Conservation (phyloP, 2,113 vertebrate species). For the Oreochromis aureus region DNA sequence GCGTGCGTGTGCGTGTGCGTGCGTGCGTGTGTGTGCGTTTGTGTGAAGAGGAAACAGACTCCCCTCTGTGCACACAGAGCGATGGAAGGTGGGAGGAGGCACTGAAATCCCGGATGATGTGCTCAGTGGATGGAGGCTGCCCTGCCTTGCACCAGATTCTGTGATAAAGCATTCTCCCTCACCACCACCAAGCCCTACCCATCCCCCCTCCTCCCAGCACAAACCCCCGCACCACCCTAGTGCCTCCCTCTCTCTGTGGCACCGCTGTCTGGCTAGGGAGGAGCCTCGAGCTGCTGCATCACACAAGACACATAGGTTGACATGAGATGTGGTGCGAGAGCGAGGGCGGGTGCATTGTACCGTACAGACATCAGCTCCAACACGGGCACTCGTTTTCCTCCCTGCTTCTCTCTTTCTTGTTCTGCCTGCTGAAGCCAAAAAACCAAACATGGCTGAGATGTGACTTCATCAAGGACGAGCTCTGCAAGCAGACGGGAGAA, state of each 20-base stretch:
- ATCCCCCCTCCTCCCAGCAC: background rate
- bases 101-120: slow-evolving; percentile 46
- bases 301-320: slow-evolving; percentile 11
- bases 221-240: background rate
- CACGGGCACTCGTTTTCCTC: background rate
- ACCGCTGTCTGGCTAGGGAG: slow-evolving; percentile 55
- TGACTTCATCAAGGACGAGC: background rate
- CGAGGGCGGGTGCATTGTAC: background rate
- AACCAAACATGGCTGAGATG: background rate
- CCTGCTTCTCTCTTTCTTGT: slow-evolving; percentile 2
- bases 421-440: background rate
- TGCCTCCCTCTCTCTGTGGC: slow-evolving; percentile 40
- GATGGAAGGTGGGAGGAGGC: slow-evolving; percentile 32
- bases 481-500: background rate
- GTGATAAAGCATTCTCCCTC: background rate
- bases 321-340: slow-evolving; percentile 13
- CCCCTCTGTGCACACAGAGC: slow-evolving; percentile 9
- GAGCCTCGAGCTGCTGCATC: slow-evolving; percentile 55
- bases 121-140: slow-evolving; percentile 21
- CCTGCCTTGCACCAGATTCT: slow-evolving; percentile 37
- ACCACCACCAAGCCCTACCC: background rate
- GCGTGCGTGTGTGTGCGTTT: background rate
- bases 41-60: background rate
- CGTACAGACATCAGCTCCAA: background rate
- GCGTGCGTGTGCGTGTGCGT: background rate